Evolutionary conservation across 2,113 vertebrate genomes (phyloP).

Genomic region (Sisor rabdophorus): DNA sequence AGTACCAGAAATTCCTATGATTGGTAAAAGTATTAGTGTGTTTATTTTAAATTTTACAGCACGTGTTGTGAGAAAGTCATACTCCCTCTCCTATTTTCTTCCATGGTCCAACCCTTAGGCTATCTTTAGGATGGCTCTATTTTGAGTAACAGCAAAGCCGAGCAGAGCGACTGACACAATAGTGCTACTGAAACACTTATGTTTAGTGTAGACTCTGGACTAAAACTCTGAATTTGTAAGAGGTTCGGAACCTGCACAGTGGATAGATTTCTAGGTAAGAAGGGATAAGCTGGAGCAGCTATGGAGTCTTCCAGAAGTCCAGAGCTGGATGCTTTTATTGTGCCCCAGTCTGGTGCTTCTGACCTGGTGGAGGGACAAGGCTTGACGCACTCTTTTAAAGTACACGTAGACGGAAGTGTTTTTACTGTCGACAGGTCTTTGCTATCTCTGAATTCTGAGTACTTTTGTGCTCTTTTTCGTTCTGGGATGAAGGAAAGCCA

Average conservation of each 20-base stretch:
- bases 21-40: neutral
- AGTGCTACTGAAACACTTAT: slow-evolving; percentile 54
- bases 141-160: slow-evolving; percentile 61
- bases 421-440: slow-evolving; percentile 76
- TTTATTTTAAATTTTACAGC: neutral
- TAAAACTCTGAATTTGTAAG: slow-evolving; percentile 29
- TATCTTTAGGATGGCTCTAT: slow-evolving; percentile 71
- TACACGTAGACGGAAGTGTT: slow-evolving; percentile 77
- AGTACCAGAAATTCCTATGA: neutral
- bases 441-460: slow-evolving; percentile 77
- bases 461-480: slow-evolving; percentile 88
- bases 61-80: slow-evolving; percentile 12
- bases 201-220: slow-evolving; percentile 50
- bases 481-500: slow-evolving; percentile 87
- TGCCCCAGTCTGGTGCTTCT: slow-evolving; percentile 33
- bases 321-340: slow-evolving; percentile 36
- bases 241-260: slow-evolving; percentile 29
- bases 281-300: slow-evolving; percentile 42
- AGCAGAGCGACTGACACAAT: slow-evolving; percentile 41
- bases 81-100: slow-evolving; percentile 54
- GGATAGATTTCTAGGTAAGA: slow-evolving; percentile 29
- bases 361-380: slow-evolving; percentile 31
- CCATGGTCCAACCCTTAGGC: slow-evolving; percentile 54
- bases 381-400: slow-evolving; percentile 59
- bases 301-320: slow-evolving; percentile 59